Conservation (phyloP, 2,113 vertebrate species). For the Halichoeres trimaculatus region DNA sequence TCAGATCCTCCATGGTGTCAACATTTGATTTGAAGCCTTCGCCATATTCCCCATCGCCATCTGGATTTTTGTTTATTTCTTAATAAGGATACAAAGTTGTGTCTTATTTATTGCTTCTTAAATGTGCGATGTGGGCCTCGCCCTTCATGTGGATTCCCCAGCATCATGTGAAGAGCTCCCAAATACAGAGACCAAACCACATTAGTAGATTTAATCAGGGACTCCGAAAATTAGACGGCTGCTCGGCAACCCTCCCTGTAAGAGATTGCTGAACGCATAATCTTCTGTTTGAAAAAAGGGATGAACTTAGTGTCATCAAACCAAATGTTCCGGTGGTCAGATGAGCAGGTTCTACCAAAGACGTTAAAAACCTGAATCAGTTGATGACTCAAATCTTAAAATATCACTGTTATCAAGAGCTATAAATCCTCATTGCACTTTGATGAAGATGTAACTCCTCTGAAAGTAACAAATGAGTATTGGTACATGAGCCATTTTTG, state of each 20-base stretch:
- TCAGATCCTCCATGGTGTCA: no score
- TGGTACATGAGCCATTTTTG: not conserved
- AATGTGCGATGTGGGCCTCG: conserved; percentile 43
- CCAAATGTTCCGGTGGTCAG: not conserved
- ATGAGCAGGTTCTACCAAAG: not conserved
- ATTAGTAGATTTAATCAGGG: conserved; percentile 71
- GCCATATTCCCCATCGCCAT: no score
- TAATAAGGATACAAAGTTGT: conserved; percentile 42
- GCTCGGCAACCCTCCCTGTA: conserved; percentile 50
- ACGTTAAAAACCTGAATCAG: conserved; percentile 5
- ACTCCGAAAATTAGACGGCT: conserved; percentile 35
- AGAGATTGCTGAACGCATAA: conserved; percentile 26
- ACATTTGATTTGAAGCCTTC: no score
- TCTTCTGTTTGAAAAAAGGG: conserved; percentile 9
- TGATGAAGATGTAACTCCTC: conserved; percentile 10
- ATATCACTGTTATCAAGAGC: not conserved
- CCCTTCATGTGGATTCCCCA: conserved; percentile 70
- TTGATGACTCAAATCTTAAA: not conserved
- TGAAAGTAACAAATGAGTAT: not conserved
- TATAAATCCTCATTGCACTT: not conserved
- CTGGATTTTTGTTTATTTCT: no score
- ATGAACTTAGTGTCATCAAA: conserved; percentile 12
- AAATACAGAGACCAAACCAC: conserved; percentile 70
- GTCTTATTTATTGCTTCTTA: conserved; percentile 62
- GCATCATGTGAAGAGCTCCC: conserved; percentile 48